Base-by-base conservation (phyloP, 2,888 invertebrate genomes). In the Trichacis sp. region DNA sequence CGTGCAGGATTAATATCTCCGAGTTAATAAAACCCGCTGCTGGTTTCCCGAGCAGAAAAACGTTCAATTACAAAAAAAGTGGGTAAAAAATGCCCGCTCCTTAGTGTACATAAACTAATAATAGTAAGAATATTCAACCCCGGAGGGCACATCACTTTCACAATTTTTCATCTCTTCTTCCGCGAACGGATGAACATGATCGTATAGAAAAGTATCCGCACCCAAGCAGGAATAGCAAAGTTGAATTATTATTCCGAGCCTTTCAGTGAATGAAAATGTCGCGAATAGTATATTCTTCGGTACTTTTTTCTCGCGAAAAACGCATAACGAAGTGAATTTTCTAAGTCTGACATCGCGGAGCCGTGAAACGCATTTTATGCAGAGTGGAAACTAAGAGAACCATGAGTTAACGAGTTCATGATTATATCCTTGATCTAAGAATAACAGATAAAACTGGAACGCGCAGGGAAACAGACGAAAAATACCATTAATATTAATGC, bases 1-100 rank as follows among this genome's bases (percentile, higher is more conserved):
- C 55, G 58, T 61, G 61, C 61, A 58, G 51, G 58, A 68, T 64
- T 68, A 68, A 64, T 68, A 64, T 62, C 68, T 52, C 29, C 48
- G 55, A 55, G 61, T 64, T 68, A 62, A 68, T 68, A 64, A 68
- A 64, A 64, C 56, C 61, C 55, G 38, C 20, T 40, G 54, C 36
- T 38, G 64, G 53, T 63, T 60, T 60, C 51, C 48, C 49, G 45
- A 54, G 54, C 53, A 57, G 55, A 48, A 64, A 59, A 64, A 60
- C 40, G 57, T 43, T 57, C 30, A 20, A 30, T 54, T 49, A 48
- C 56, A 14, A 42, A 50, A 24, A 40, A 55, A 55, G 54, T 24
- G 24, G 4, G 24, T 30, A 42, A 53, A 61, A 56, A 65, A 57
- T 46, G 42, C 45, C 52, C 47, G 57, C 33, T 43, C 59, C 59